Percentiles rank a stretch among this genome's conserved stretches.
These are phyloP conservation scores for Spodoptera exigua DNA, from an alignment of 2,888 invertebrate species.

Conservation along the genomic window DNA sequence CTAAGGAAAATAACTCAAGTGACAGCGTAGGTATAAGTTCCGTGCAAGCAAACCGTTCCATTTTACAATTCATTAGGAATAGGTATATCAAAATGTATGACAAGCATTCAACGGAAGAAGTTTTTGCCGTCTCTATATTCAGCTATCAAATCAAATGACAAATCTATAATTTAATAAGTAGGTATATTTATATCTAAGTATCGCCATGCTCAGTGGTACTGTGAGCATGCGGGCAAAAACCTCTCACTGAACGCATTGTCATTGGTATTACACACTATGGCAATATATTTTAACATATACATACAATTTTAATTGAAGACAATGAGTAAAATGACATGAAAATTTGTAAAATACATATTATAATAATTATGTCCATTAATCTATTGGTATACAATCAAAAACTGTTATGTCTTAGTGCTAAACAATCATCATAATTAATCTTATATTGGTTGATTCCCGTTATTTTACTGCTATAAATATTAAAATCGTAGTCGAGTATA, in stretches of 20 bases:
- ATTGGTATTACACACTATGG: slow-evolving; percentile 23
- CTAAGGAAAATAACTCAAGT: slow-evolving; percentile 35
- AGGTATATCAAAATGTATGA: slow-evolving; percentile 19
- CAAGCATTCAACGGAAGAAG: slow-evolving; percentile 34
- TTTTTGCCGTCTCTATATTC: slow-evolving; percentile 25
- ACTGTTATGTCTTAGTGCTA: slow-evolving; percentile 65
- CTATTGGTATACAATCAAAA: slow-evolving; percentile 73
- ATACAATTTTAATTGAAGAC: slow-evolving; percentile 53
- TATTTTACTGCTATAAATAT: slow-evolving; percentile 60
- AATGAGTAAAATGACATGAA: slow-evolving; percentile 60
- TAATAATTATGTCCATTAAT: slow-evolving; percentile 53
- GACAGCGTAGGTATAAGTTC: slow-evolving; percentile 19
- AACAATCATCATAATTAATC: slow-evolving; percentile 59
- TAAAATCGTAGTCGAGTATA: slow-evolving; percentile 62
- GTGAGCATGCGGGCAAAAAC: slow-evolving; percentile 33
- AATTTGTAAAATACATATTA: slow-evolving; percentile 59
- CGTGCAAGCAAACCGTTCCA: slow-evolving; percentile 36
- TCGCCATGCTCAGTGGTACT: slow-evolving; percentile 16
- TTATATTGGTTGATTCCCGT: slow-evolving; percentile 64
- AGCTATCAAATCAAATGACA: slow-evolving; percentile 35
- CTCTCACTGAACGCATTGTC: slow-evolving; percentile 29
- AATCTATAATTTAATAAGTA: slow-evolving; percentile 29
- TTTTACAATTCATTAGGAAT: slow-evolving; percentile 34
- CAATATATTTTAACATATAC: slow-evolving; percentile 44
- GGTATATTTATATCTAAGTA: slow-evolving; percentile 29